These are phyloP conservation scores for Seriola dumerili DNA, from an alignment of 2,113 vertebrate species.

Conservation along the genomic window DNA sequence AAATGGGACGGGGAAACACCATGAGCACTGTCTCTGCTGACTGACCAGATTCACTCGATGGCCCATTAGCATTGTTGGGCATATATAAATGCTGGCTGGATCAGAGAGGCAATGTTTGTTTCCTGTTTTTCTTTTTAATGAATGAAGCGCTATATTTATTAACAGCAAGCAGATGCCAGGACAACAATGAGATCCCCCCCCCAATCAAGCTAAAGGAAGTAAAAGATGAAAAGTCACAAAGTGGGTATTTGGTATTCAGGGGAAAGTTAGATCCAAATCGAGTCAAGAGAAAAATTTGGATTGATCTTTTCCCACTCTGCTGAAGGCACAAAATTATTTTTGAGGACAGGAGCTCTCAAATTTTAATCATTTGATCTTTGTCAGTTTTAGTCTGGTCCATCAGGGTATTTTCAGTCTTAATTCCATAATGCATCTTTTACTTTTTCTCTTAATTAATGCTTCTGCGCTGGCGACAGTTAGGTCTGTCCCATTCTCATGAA, in stretches of 20 bases:
- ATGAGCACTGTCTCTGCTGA: constrained; percentile 16
- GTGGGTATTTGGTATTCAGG: not conserved
- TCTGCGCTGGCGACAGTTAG: no score
- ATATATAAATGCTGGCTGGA: not conserved
- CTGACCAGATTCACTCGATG: not conserved
- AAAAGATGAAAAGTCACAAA: no score
- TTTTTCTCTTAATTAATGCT: not conserved
- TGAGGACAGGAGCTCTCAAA: not conserved
- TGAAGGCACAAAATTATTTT: not conserved
- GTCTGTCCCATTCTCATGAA: no score
- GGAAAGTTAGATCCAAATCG: not conserved
- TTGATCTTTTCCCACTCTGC: not conserved
- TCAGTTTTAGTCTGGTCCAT: not conserved
- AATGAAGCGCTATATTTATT: no score
- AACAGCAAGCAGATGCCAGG: no score
- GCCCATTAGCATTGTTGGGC: not conserved
- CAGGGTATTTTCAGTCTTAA: not conserved
- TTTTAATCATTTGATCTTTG: not conserved
- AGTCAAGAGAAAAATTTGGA: not conserved
- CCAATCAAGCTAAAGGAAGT: not conserved
- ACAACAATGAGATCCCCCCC: no score
- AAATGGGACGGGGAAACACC: constrained; percentile 35
- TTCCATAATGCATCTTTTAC: not conserved
- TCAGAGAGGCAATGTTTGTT: not conserved
- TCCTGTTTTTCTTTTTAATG: no score